A percentile compares a stretch with the other conserved stretches of the same genome.
These are phyloP conservation scores for Macroramphosus scolopax DNA, from an alignment of 2,797 vertebrate species.

Conservation along the genomic window DNA sequence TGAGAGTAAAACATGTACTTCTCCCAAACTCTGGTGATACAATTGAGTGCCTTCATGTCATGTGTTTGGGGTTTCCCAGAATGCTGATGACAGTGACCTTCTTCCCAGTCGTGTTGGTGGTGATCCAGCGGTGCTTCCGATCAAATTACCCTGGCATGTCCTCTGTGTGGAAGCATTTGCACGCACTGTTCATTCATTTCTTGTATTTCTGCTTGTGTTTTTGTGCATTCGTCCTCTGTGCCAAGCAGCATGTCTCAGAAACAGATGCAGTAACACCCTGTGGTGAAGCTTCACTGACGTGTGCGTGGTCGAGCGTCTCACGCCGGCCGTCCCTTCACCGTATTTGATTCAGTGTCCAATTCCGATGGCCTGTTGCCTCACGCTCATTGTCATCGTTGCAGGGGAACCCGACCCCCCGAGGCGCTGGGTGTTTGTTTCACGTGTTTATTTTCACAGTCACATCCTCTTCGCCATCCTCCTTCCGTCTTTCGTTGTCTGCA, in stretches of 20 bases:
- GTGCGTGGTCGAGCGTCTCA: constrained; percentile 26
- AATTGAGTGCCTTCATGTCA: background rate
- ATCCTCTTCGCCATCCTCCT: constrained; percentile 70
- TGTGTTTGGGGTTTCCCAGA: constrained; percentile 57
- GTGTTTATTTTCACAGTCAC: constrained; percentile 72
- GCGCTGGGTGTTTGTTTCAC: constrained; percentile 63
- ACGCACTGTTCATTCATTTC: background rate
- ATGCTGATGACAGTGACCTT: constrained; percentile 32
- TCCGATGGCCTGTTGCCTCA: constrained; percentile 46
- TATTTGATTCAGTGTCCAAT: constrained; percentile 58
- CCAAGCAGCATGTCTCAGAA: background rate
- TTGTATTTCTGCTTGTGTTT: background rate
- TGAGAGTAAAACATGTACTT: too few relatives aligned
- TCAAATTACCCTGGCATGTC: constrained; percentile 24
- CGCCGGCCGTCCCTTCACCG: constrained; percentile 25
- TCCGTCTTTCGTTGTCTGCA: constrained; percentile 59
- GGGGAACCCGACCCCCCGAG: constrained; percentile 55
- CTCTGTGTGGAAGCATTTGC: constrained; percentile 21
- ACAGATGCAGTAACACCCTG: background rate
- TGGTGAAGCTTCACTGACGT: background rate
- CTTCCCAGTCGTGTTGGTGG: constrained; percentile 22
- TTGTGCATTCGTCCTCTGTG: background rate
- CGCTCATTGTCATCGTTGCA: constrained; percentile 49
- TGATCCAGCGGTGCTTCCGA: constrained; percentile 18
- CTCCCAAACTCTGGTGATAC: too few relatives aligned